Evolutionary conservation across 2,888 invertebrate species (phyloP).

Genomic region (Acrocyrtus sp.): DNA sequence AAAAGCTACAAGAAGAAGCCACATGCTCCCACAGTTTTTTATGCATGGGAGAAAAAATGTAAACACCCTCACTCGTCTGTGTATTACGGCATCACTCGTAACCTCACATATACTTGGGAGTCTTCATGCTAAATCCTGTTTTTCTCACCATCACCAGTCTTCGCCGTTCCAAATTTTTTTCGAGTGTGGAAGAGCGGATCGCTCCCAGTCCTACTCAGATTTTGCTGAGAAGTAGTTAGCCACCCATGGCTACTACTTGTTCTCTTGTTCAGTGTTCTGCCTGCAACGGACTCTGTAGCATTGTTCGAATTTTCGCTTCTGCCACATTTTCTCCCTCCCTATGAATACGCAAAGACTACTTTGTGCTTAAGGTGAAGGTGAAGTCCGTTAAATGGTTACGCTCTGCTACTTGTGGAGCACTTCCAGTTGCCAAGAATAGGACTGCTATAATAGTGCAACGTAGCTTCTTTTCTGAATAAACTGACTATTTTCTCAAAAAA

Average conservation of each 20-base stretch:
- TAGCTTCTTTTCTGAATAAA: too few species aligned
- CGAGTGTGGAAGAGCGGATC: conserved; percentile 25
- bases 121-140: too few species aligned
- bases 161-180: not conserved
- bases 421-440: too few species aligned
- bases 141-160: too few species aligned
- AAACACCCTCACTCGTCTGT: conserved; percentile 10
- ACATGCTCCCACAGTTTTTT: not conserved
- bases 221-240: conserved; percentile 62
- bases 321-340: not conserved
- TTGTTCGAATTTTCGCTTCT: not conserved
- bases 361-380: not conserved
- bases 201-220: conserved; percentile 55
- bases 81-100: too few species aligned
- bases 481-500: too few species aligned
- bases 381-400: too few species aligned
- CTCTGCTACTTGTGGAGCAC: too few species aligned
- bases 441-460: too few species aligned
- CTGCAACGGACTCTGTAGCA: too few species aligned
- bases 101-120: too few species aligned
- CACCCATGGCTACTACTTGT: conserved; percentile 63
- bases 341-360: conserved; percentile 17
- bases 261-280: too few species aligned
- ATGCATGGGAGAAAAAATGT: conserved; percentile 1
- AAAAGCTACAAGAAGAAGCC: conserved; percentile 22